phyloP scores from a whole-genome alignment of 2,113 vertebrate genomes.

The Coryphaenoides rupestris region DNA sequence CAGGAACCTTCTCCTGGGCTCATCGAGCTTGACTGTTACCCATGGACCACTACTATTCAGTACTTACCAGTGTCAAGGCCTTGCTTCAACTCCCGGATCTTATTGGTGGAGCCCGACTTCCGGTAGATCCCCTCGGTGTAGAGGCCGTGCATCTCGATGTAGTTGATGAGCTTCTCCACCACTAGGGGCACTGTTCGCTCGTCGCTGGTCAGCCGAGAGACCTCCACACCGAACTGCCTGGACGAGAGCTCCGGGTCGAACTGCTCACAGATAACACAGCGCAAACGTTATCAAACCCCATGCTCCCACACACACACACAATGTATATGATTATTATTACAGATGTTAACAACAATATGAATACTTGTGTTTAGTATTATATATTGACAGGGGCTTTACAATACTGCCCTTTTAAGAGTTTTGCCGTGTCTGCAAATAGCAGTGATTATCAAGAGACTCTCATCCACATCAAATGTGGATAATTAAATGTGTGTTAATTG shows the following conservation, averaged over 20 bases:
- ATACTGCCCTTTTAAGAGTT: background rate
- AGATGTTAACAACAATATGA: no score
- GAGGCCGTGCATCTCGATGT: conserved; percentile 97
- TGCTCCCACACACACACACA: background rate
- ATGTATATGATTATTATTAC: no score
- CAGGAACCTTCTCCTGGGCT: no score
- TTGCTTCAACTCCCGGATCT: conserved; percentile 93
- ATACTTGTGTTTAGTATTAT: background rate
- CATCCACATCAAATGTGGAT: no score
- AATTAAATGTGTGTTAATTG: no score
- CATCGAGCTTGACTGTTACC: background rate
- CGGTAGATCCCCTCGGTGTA: conserved; percentile 98
- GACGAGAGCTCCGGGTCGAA: conserved; percentile 90
- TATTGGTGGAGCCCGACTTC: conserved; percentile 95
- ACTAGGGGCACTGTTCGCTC: conserved; percentile 89
- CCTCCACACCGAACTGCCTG: conserved; percentile 92
- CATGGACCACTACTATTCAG: background rate
- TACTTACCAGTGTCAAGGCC: conserved; percentile 86
- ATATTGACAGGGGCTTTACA: background rate
- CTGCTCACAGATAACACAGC: conserved; percentile 64
- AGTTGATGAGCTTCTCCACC: conserved; percentile 96
- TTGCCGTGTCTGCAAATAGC: background rate
- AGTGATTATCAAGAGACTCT: no score
- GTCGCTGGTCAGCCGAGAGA: conserved; percentile 89
- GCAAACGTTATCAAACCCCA: conserved; percentile 6